These are phyloP conservation scores for Xerus inauris DNA, from an alignment of 2,113 vertebrate species.

Conservation along the genomic window DNA sequence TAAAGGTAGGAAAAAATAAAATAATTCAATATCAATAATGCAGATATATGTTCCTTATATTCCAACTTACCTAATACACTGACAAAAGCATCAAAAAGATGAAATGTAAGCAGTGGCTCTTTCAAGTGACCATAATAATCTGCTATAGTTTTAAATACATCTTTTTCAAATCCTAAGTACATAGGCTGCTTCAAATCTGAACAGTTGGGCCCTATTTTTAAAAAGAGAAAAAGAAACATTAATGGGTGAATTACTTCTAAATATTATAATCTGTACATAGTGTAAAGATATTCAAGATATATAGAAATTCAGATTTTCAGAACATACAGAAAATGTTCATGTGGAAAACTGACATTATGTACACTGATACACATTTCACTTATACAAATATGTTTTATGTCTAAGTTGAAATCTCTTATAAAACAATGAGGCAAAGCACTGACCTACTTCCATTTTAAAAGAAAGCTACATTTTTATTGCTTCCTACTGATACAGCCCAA, in stretches of 20 bases:
- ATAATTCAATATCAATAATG: background rate
- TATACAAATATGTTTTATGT: conserved; percentile 35
- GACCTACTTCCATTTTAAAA: conserved; percentile 6
- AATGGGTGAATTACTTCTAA: background rate
- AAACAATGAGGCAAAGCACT: conserved; percentile 55
- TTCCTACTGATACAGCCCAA: background rate
- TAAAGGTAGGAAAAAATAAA: background rate
- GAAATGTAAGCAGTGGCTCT: conserved; percentile 91
- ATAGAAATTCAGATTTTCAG: background rate
- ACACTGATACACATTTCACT: background rate
- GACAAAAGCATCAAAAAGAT: conserved; percentile 92
- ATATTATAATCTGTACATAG: background rate
- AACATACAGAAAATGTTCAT: background rate
- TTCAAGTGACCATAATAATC: conserved; percentile 91
- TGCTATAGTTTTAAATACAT: conserved; percentile 92
- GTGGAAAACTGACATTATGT: background rate
- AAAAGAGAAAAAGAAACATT: background rate
- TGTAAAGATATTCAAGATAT: background rate
- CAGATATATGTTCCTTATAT: background rate
- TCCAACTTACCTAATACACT: conserved; percentile 90
- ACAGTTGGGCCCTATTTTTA: conserved; percentile 89
- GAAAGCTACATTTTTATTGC: background rate
- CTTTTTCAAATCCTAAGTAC: conserved; percentile 92
- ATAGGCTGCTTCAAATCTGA: conserved; percentile 89
- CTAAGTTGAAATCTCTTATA: conserved; percentile 14